Percentiles rank a stretch among this genome's conserved stretches.
These are phyloP conservation scores for Neoniphon sammara DNA, from an alignment of 2,797 vertebrate genomes.

Conservation along the genomic window DNA sequence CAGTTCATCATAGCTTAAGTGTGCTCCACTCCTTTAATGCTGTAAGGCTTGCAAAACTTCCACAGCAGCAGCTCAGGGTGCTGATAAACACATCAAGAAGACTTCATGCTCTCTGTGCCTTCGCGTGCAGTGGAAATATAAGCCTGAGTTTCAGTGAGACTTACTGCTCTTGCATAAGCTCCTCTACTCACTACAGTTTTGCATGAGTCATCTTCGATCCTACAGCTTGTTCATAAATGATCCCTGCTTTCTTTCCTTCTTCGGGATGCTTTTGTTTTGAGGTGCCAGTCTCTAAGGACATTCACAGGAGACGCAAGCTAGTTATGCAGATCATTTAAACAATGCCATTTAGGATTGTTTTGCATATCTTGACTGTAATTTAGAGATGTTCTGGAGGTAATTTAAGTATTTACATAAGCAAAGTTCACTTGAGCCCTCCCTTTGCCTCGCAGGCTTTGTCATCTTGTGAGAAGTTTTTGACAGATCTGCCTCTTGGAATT, in stretches of 20 bases:
- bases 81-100: slow-evolving; percentile 32
- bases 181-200: slow-evolving; percentile 50
- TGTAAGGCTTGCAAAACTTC: slow-evolving; percentile 23
- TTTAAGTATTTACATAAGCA: background rate
- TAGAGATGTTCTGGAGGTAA: slow-evolving; percentile 4
- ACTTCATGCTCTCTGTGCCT: slow-evolving; percentile 15
- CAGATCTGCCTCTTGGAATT: slow-evolving; percentile 28
- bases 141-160: slow-evolving; percentile 40
- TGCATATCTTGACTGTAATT: background rate
- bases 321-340: background rate
- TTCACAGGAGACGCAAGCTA: background rate
- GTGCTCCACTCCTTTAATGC: slow-evolving; percentile 13
- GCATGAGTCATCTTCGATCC: slow-evolving; percentile 43
- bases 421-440: background rate
- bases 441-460: slow-evolving; percentile 13
- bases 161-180: slow-evolving; percentile 56
- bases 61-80: slow-evolving; percentile 21
- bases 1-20: slow-evolving; percentile 5
- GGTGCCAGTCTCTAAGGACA: background rate
- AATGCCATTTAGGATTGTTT: background rate
- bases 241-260: slow-evolving; percentile 30
- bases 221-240: slow-evolving; percentile 51
- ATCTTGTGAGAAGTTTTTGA: slow-evolving; percentile 21
- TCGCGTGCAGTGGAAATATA: slow-evolving; percentile 29
- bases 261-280: slow-evolving; percentile 4